These are phyloP conservation scores for Phanerotoma sp. DNA, from an alignment of 2,888 invertebrate species.

Conservation along the genomic window DNA sequence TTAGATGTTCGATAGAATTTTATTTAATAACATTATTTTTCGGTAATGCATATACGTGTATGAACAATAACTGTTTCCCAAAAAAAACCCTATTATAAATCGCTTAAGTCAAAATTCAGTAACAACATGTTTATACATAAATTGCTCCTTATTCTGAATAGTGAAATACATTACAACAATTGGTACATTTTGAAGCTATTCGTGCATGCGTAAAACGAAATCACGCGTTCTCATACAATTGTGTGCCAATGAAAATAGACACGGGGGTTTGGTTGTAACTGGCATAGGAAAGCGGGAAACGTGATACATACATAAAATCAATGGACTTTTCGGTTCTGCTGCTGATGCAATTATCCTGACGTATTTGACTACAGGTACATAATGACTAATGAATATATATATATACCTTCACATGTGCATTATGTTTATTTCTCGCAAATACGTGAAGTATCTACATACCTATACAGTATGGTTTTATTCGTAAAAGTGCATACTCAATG, in stretches of 20 bases:
- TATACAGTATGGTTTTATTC: no score
- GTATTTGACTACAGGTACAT: constrained; percentile 12
- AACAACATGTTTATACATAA: no score
- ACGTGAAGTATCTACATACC: neutral
- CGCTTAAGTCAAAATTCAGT: no score
- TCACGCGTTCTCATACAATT: constrained; percentile 1
- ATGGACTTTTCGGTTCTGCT: constrained; percentile 17
- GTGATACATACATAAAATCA: constrained; percentile 15
- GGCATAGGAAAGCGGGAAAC: constrained; percentile 17
- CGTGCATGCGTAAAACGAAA: neutral
- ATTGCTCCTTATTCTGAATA: neutral
- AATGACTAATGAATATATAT: constrained; percentile 20
- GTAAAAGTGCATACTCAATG: no score
- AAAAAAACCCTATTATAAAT: no score
- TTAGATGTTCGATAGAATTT: no score
- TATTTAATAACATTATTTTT: no score
- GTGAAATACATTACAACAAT: constrained; percentile 1
- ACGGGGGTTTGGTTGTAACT: constrained; percentile 4
- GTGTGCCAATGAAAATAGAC: neutral
- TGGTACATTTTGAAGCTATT: constrained; percentile 1
- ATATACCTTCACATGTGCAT: constrained; percentile 1
- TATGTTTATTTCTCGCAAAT: neutral
- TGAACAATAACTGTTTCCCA: no score
- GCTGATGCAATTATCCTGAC: constrained; percentile 13
- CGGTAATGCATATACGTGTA: no score